These are phyloP conservation scores for Diplodus puntazzo DNA, from an alignment of 2,797 vertebrate genomes.

Conservation along the genomic window DNA sequence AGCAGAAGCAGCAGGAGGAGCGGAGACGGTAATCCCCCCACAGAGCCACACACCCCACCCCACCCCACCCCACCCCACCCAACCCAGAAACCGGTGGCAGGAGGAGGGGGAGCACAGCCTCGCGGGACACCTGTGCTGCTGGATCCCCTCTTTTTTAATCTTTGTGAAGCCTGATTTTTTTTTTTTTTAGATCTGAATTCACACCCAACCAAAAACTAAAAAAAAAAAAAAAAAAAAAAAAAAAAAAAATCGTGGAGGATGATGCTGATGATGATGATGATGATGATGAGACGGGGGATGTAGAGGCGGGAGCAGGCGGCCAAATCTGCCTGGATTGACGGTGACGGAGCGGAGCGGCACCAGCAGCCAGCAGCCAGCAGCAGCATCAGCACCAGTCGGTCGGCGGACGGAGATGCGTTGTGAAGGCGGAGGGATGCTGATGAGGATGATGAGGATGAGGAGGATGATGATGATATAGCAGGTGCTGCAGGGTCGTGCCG, in stretches of 20 bases:
- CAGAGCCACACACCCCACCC: constrained; percentile 33
- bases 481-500: constrained; percentile 87
- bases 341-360: constrained; percentile 43
- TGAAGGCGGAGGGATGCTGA: constrained; percentile 65
- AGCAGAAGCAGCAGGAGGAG: constrained; percentile 61
- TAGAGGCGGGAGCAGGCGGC: constrained; percentile 38
- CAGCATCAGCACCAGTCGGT: constrained; percentile 36
- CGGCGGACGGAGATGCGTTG: constrained; percentile 71
- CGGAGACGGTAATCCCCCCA: constrained; percentile 72
- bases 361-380: constrained; percentile 23
- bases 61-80: constrained; percentile 70
- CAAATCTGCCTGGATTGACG: constrained; percentile 55
- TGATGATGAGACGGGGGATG: constrained; percentile 28
- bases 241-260: not conserved
- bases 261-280: not conserved
- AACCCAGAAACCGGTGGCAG: constrained; percentile 48
- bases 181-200: not conserved
- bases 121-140: constrained; percentile 66
- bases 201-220: not conserved
- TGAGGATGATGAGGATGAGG: constrained; percentile 30
- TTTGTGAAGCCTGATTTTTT: not conserved
- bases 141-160: not conserved
- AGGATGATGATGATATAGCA: constrained; percentile 73
- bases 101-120: constrained; percentile 47
- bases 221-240: not conserved